phyloP scores from a whole-genome alignment of 2,113 vertebrate species.

The Aramus guarauna region DNA sequence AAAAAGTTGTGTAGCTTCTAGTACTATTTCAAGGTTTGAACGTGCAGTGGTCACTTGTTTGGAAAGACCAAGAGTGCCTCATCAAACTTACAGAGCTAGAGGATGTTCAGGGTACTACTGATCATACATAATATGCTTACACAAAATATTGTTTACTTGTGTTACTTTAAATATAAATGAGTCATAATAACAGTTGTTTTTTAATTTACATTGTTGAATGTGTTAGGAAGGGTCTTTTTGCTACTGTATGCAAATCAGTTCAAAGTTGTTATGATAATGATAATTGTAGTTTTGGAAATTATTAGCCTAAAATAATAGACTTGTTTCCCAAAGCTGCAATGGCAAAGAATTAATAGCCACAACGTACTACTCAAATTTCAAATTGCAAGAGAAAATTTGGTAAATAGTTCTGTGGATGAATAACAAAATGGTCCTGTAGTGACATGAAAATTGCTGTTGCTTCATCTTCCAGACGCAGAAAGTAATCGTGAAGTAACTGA shows the following conservation, averaged over 20 bases:
- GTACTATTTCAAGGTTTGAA: background rate
- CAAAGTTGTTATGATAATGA: background rate
- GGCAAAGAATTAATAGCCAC: background rate
- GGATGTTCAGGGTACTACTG: background rate
- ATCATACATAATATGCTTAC: background rate
- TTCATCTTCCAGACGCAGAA: background rate
- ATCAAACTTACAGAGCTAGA: background rate
- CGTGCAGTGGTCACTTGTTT: background rate
- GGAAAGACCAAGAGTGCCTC: background rate
- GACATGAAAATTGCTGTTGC: background rate
- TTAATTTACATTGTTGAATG: conserved; percentile 26
- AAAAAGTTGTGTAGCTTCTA: background rate
- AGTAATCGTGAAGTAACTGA: background rate
- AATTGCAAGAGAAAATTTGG: background rate
- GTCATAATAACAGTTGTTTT: background rate
- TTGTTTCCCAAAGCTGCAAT: background rate
- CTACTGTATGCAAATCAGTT: background rate
- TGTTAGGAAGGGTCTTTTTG: background rate
- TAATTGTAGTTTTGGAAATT: background rate
- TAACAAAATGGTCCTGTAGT: background rate
- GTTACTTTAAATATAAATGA: conserved; percentile 37
- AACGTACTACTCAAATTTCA: background rate
- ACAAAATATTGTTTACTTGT: background rate
- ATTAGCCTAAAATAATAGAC: background rate
- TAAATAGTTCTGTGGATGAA: background rate